Evolutionary conservation across 2,888 invertebrate species (phyloP).

Genomic region (Acanthosepion pharaonis): DNA sequence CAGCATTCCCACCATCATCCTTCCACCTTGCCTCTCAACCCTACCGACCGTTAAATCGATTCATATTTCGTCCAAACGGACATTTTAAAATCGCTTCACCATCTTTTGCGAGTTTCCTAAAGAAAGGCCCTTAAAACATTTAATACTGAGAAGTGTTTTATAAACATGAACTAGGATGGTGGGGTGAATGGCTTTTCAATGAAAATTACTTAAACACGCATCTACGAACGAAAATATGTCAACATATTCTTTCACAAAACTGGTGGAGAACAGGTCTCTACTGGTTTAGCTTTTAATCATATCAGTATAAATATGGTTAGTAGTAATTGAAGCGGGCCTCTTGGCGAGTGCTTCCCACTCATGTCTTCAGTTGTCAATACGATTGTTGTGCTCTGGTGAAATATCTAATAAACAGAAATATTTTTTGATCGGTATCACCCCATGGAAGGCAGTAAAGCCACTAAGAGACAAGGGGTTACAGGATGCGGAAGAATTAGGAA

Average conservation of each 20-base stretch:
- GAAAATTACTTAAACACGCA: neutral
- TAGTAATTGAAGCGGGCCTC: too few species aligned
- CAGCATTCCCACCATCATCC: neutral
- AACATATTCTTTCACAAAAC: neutral
- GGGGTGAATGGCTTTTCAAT: neutral
- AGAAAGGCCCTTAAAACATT: neutral
- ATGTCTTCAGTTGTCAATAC: too few species aligned
- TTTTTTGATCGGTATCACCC: too few species aligned
- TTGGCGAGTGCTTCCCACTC: too few species aligned
- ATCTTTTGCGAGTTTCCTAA: neutral
- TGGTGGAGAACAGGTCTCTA: neutral
- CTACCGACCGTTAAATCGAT: neutral
- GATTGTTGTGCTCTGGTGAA: too few species aligned
- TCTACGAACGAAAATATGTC: neutral
- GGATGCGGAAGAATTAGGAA: too few species aligned
- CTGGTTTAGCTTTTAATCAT: neutral
- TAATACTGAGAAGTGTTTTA: neutral
- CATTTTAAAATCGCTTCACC: conserved; percentile 14
- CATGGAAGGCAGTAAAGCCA: too few species aligned
- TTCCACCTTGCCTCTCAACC: neutral
- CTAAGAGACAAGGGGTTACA: too few species aligned
- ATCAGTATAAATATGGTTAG: too few species aligned
- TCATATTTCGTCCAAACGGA: conserved; percentile 4
- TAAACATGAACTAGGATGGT: neutral
- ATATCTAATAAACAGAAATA: too few species aligned